phyloP scores from a whole-genome alignment of 2,113 vertebrate genomes.

The Ammodytes marinus region DNA sequence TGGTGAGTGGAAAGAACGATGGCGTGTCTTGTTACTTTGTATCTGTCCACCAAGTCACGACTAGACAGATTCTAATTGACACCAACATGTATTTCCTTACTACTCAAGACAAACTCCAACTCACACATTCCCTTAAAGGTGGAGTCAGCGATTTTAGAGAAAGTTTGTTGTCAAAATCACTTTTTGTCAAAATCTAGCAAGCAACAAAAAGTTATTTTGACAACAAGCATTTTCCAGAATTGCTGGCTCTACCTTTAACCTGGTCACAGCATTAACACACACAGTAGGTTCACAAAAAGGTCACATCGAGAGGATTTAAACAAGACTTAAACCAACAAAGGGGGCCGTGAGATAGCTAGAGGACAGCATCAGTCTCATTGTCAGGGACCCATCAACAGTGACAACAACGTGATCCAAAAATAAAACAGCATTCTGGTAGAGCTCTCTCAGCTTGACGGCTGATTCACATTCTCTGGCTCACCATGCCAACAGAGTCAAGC shows the following conservation, averaged over 20 bases:
- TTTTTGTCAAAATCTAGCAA: too few relatives aligned
- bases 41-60: conserved; percentile 16
- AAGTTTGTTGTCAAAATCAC: too few relatives aligned
- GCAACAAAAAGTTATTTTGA: too few relatives aligned
- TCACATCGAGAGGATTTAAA: conserved; percentile 37
- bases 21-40: conserved; percentile 4
- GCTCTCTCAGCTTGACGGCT: conserved; percentile 65
- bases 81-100: background rate
- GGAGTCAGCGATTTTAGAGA: too few relatives aligned
- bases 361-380: conserved; percentile 70
- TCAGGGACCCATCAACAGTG: conserved; percentile 68
- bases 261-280: conserved; percentile 8
- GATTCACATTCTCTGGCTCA: conserved; percentile 60
- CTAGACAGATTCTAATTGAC: conserved; percentile 20
- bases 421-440: conserved; percentile 77
- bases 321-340: conserved; percentile 37
- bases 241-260: background rate
- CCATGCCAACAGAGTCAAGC: conserved; percentile 44
- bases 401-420: conserved; percentile 75
- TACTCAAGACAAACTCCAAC: conserved; percentile 22
- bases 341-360: conserved; percentile 37
- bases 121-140: conserved; percentile 77
- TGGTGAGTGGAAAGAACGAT: background rate
- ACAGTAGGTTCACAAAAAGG: conserved; percentile 23
- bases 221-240: too few relatives aligned